phyloP scores from a whole-genome alignment of 2,797 vertebrate genomes.

The Pelobates cultripes region DNA sequence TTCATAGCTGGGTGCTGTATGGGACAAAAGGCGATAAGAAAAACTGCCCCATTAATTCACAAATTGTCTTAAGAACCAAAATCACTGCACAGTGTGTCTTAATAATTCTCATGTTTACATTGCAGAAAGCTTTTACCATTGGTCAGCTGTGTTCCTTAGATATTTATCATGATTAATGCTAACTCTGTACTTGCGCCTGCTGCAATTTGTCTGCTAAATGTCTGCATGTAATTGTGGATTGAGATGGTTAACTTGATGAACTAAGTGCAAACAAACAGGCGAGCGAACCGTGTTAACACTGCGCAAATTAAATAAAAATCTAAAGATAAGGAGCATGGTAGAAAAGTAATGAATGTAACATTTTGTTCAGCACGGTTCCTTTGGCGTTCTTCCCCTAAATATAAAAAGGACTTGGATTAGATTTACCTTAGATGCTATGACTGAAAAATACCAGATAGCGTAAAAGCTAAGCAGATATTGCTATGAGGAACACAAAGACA shows the following conservation, averaged over 20 bases:
- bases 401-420: no score
- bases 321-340: background rate
- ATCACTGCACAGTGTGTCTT: constrained; percentile 44
- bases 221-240: background rate
- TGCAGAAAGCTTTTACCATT: constrained; percentile 51
- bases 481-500: no score
- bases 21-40: constrained; percentile 55
- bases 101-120: constrained; percentile 53
- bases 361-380: no score
- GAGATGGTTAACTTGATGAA: background rate
- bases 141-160: constrained; percentile 26
- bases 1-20: constrained; percentile 51
- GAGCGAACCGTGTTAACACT: no score
- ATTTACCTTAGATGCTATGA: no score
- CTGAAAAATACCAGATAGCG: no score
- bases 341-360: background rate
- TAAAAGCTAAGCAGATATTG: no score
- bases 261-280: background rate
- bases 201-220: constrained; percentile 1
- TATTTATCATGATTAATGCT: constrained; percentile 26
- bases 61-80: constrained; percentile 57
- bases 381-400: no score
- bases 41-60: constrained; percentile 61
- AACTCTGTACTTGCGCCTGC: background rate
- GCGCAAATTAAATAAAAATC: background rate